Base-by-base conservation (phyloP, 2,888 invertebrate genomes). In the Leucophora obtusa region DNA sequence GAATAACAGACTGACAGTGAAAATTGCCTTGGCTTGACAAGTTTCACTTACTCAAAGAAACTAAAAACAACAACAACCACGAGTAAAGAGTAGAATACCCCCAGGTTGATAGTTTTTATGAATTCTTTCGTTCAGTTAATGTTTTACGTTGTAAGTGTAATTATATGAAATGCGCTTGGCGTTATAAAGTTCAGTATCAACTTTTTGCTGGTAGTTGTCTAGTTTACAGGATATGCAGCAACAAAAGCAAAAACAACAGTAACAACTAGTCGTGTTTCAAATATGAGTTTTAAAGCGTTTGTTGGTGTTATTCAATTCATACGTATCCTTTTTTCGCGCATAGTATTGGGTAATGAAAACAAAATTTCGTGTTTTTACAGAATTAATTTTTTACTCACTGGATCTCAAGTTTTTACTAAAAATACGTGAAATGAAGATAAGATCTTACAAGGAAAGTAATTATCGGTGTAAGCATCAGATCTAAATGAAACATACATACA, bases 21-120 rank as follows among this genome's bases (percentile, higher is more conserved):
- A 81, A 81, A 77, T 81, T 81, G 81, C 77, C 73, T 77, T 74
- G 56, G 50, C 66, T 77, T 81, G 81, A 81, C 81, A 81, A 81
- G 70, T 74, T 74, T 70, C 73, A 71, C 65, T 81, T 63, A 63
- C 66, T 53, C 72, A 66, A 56, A 65, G 65, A 70, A 59, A 56
- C 18, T 62, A 33, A 70, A 54, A 28, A n/a, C 14, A 24, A 21
- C 4, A 28, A 28, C 28, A 28, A 66, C 38, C 38, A 43, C 21
- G 43, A 43, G 28, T 66, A 33, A 68, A 71, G 47, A 35, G 50
- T 59, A 28, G 33, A 60, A 79, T 21, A 69, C 59, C 63, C 63
- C 43, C 66, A 54, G 71, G 65, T 33, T 72, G 53, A 28, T 38
- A 28, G 38, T 47, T 47, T 47, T 17, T 38, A 21, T 35, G 50